phyloP scores from a whole-genome alignment of 1,140 invertebrate species.

The Eumeta japonica region DNA sequence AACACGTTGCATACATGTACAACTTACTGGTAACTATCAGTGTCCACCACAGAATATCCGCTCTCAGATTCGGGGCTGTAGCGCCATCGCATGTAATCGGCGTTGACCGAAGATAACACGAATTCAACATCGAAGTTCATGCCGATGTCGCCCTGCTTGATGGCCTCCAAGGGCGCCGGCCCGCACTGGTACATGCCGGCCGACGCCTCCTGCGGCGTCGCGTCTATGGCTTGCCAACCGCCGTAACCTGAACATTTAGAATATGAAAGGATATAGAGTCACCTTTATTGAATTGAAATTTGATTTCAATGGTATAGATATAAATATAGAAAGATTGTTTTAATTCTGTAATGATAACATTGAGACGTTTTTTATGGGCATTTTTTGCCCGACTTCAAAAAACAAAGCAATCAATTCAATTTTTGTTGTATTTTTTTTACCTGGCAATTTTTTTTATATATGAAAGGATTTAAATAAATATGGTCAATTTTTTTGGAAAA shows the following conservation, averaged over 20 bases:
- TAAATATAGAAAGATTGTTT: background rate
- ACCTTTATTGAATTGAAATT: background rate
- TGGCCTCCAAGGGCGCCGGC: conserved; percentile 65
- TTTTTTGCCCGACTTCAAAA: too few species aligned
- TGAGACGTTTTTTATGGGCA: too few species aligned
- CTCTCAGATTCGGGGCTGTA: conserved; percentile 56
- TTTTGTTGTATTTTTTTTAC: too few species aligned
- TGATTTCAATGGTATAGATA: background rate
- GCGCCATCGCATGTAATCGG: conserved; percentile 65
- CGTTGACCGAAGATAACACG: conserved; percentile 66
- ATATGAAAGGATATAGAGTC: background rate
- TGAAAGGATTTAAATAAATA: too few species aligned
- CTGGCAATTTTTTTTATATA: too few species aligned
- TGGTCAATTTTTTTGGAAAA: too few species aligned
- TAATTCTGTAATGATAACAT: too few species aligned
- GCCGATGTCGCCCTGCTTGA: conserved; percentile 70
- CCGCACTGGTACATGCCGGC: conserved; percentile 64
- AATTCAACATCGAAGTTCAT: conserved; percentile 70
- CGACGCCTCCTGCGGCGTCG: conserved; percentile 72
- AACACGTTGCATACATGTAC: background rate
- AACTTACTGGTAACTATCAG: conserved; percentile 69
- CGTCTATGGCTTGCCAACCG: conserved; percentile 75
- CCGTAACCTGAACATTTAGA: conserved; percentile 58
- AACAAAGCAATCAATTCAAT: too few species aligned
- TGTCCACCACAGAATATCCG: conserved; percentile 65